Base-by-base conservation (phyloP, 2,888 invertebrate species). In the Drosophila pseudotalamancana region DNA sequence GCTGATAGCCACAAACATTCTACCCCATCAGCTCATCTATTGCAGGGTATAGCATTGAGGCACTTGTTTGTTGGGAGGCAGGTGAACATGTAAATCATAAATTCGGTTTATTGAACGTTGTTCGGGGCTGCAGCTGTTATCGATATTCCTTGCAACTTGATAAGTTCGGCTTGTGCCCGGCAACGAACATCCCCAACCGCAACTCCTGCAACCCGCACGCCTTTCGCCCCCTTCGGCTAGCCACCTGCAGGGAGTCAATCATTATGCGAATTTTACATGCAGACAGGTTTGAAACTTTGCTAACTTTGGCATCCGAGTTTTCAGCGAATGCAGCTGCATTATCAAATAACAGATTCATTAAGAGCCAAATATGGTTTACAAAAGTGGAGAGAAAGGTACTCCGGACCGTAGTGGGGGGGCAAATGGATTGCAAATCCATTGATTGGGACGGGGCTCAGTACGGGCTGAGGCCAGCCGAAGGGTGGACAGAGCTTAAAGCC, bases 271-370 rank as follows among this genome's bases (percentile, higher is more conserved):
- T 63, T 60, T 65, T 19, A 21, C 43, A 23, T 23, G 27, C 72
- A 57, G 85, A 70, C 85, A 75, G 85, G 56, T 60, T 69, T 39
- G 35, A 69, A 82, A 85, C 69, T 82, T 82, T 76, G 63, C 63
- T 67, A 71, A 76, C 80, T 82, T 85, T 76, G 14, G 35, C 72
- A 65, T 49, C 65, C 50, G 53, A 57, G 29, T 60, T 48, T 45
- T 35, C 61, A 40, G 23, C 29, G 21, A 37, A 11, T 35, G 51
- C 16, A 49, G 51, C 70, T 77, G 74, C 69, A 66, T 75, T 87
- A 80, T 88, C 87, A 73, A 82, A 87, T 89, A 80, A 74, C 87
- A 76, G 73, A 76, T 80, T 88, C 88, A 89, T 88, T 89, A 89
- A 77, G 64, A 61, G 32, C 37, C 73, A 66, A 72, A 77, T 64